Evolutionary conservation across 2,888 invertebrate genomes (phyloP).

Genomic region (Eledone cirrhosa): DNA sequence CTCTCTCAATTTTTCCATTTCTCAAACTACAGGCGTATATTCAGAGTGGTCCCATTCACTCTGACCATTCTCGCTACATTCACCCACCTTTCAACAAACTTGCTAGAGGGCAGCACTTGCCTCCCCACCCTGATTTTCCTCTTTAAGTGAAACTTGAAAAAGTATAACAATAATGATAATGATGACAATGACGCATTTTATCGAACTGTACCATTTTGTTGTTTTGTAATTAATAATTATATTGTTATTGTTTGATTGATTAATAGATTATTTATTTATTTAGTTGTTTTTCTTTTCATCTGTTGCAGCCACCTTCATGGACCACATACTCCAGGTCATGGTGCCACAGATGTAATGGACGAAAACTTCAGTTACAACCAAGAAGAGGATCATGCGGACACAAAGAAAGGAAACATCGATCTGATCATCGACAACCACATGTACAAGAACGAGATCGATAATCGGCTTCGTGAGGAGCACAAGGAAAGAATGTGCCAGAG

Average conservation of each 20-base stretch:
- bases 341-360: slow-evolving; percentile 63
- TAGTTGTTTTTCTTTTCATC: slow-evolving; percentile 5
- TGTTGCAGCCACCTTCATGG: slow-evolving; percentile 49
- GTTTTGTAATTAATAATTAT: no score
- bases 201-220: no score
- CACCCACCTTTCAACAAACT: no score
- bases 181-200: no score
- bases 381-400: slow-evolving; percentile 53
- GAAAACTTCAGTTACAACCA: slow-evolving; percentile 60
- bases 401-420: slow-evolving; percentile 46
- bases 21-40: no score
- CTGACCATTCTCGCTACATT: no score
- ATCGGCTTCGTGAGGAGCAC: slow-evolving; percentile 52
- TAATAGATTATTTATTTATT: neutral
- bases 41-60: no score
- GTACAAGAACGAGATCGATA: slow-evolving; percentile 50
- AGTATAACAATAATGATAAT: no score
- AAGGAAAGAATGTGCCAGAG: slow-evolving; percentile 46
- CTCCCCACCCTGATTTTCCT: no score
- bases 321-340: slow-evolving; percentile 50
- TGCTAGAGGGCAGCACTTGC: no score
- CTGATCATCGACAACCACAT: slow-evolving; percentile 50
- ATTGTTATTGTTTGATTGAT: neutral
- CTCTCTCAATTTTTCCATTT: no score
- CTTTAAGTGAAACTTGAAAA: no score